Evolutionary conservation across 1,140 invertebrate genomes (phyloP).

Genomic region (Vollenhovia emeryi): DNA sequence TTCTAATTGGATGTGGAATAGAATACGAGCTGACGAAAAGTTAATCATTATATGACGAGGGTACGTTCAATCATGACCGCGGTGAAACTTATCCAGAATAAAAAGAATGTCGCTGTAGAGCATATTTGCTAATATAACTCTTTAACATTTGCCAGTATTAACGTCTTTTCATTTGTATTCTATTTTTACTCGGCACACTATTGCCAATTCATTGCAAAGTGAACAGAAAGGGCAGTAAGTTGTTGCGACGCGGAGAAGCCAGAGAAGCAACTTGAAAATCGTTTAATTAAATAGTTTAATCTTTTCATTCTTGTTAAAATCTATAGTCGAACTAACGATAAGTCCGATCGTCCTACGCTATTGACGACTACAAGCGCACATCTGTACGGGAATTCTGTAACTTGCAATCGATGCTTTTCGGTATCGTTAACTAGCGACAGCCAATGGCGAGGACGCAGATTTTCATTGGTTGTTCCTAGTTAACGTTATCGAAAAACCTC

Average conservation of each 20-base stretch:
- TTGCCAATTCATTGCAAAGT: background rate
- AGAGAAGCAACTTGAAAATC: constrained; percentile 10
- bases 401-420: too few relatives aligned
- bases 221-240: background rate
- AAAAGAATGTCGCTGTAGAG: background rate
- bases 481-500: too few relatives aligned
- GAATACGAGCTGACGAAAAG: constrained; percentile 58
- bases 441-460: too few relatives aligned
- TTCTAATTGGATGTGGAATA: constrained; percentile 63
- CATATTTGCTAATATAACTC: background rate
- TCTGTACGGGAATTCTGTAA: too few relatives aligned
- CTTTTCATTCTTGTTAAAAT: background rate
- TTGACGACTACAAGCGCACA: background rate
- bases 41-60: constrained; percentile 26
- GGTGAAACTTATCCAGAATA: background rate
- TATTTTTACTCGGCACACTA: background rate
- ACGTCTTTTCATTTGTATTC: background rate
- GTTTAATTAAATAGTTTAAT: background rate
- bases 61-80: constrained; percentile 20
- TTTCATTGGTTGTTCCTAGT: too few relatives aligned
- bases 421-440: too few relatives aligned
- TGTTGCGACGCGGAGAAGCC: background rate
- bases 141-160: too few relatives aligned
- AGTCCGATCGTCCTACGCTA: background rate
- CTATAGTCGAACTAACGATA: background rate